Evolutionary conservation across 2,888 invertebrate genomes (phyloP).

Genomic region (Calliopum simillimum): DNA sequence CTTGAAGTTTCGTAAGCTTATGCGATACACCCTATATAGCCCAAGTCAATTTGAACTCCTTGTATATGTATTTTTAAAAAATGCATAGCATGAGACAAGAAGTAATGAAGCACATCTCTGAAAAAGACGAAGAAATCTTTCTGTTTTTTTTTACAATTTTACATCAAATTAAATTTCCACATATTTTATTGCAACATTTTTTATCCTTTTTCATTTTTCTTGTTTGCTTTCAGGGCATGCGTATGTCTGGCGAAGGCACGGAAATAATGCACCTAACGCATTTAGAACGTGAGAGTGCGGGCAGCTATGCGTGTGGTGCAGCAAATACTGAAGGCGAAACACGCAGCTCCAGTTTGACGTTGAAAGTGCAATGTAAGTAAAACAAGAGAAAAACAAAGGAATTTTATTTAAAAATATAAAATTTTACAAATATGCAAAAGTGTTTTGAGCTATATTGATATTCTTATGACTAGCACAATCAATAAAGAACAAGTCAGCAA

Average conservation of each 20-base stretch:
- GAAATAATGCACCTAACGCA: slow-evolving; percentile 76
- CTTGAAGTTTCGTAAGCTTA: too few species aligned
- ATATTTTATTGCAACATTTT: neutral
- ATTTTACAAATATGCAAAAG: too few species aligned
- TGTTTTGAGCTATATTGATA: too few species aligned
- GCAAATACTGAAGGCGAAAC: slow-evolving; percentile 84
- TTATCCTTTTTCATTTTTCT: neutral
- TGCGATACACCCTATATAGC: too few species aligned
- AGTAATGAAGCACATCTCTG: too few species aligned
- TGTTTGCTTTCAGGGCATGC: slow-evolving; percentile 63
- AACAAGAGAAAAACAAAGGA: slow-evolving; percentile 20
- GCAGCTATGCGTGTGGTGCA: slow-evolving; percentile 85
- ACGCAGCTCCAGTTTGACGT: slow-evolving; percentile 78
- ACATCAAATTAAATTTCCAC: slow-evolving; percentile 16
- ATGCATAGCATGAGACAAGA: too few species aligned
- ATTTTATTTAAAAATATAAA: too few species aligned
- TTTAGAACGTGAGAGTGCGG: slow-evolving; percentile 77
- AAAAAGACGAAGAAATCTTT: too few species aligned
- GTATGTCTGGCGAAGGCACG: slow-evolving; percentile 67
- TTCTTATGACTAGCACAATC: too few species aligned
- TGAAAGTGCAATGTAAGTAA: slow-evolving; percentile 84
- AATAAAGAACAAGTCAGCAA: too few species aligned
- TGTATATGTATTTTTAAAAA: too few species aligned
- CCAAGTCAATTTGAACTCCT: too few species aligned
- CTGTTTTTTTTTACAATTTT: slow-evolving; percentile 1